Conservation (phyloP, 2,888 invertebrate species). For the Cephalotes varians region DNA sequence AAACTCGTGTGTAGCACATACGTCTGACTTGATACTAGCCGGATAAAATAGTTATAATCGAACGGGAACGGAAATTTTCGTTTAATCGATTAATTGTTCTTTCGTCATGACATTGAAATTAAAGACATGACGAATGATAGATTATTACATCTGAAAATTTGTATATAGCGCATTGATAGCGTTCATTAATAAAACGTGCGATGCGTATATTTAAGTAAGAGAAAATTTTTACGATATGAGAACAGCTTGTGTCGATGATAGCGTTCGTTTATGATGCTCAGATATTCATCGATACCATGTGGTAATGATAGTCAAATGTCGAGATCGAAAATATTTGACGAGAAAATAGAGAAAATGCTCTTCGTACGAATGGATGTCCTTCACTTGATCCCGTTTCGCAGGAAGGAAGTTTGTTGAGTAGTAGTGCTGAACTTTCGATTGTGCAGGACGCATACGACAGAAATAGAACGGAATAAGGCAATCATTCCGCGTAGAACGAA, state of each 20-base stretch:
- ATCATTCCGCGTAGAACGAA: conserved; percentile 13
- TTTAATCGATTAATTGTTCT: background rate
- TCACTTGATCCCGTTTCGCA: conserved; percentile 18
- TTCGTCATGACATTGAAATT: background rate
- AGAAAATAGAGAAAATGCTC: conserved; percentile 40
- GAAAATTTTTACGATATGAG: background rate
- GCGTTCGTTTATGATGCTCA: background rate
- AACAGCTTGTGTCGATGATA: background rate
- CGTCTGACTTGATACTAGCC: conserved; percentile 12
- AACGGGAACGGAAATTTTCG: conserved; percentile 28
- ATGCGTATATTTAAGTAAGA: background rate
- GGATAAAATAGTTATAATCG: conserved; percentile 23
- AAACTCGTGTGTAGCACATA: conserved; percentile 15
- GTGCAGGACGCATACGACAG: conserved; percentile 34
- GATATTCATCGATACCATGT: background rate
- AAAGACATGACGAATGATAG: background rate
- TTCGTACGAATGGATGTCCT: conserved; percentile 23
- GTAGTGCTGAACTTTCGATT: conserved; percentile 44
- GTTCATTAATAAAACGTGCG: too few relatives aligned
- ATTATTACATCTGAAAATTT: background rate
- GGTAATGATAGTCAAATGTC: conserved; percentile 69
- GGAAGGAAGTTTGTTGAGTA: conserved; percentile 39
- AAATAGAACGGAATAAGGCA: conserved; percentile 50
- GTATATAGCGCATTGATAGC: too few relatives aligned
- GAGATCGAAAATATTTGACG: conserved; percentile 50